Evolutionary conservation across 2,113 vertebrate genomes (phyloP).

Genomic region (Electrona antarctica): DNA sequence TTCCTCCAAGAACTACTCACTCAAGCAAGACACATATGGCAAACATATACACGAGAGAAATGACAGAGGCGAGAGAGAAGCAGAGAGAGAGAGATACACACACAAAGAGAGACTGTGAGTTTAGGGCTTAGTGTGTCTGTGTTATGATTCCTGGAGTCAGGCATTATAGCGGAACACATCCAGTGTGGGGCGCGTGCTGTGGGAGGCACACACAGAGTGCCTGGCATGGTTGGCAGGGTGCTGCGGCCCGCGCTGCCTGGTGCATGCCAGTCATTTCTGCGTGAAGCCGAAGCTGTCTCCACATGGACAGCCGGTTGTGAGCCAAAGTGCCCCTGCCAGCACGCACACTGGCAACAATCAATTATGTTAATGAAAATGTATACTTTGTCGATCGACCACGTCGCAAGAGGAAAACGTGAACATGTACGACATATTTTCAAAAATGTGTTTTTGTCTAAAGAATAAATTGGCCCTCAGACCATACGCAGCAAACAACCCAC

Average conservation of each 20-base stretch:
- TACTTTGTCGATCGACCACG: no score
- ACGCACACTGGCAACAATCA: constrained; percentile 11
- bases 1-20: not conserved
- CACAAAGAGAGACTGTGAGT: constrained; percentile 1
- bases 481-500: constrained; percentile 21
- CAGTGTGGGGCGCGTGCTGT: constrained; percentile 23
- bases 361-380: no score
- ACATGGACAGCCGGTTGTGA: constrained; percentile 82
- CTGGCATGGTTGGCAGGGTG: constrained; percentile 67
- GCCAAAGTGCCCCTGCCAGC: constrained; percentile 51
- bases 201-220: constrained; percentile 48
- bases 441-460: no score
- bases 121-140: constrained; percentile 39
- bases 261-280: constrained; percentile 79
- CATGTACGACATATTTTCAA: no score
- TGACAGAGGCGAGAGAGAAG: not conserved
- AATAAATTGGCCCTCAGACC: no score
- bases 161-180: constrained; percentile 46
- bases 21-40: constrained; percentile 3
- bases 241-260: constrained; percentile 53
- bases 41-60: not conserved
- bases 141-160: constrained; percentile 60
- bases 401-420: no score
- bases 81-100: not conserved
- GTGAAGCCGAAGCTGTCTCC: constrained; percentile 78